Base-by-base conservation (phyloP, 2,888 invertebrate genomes). In the Tiphia femorata region DNA sequence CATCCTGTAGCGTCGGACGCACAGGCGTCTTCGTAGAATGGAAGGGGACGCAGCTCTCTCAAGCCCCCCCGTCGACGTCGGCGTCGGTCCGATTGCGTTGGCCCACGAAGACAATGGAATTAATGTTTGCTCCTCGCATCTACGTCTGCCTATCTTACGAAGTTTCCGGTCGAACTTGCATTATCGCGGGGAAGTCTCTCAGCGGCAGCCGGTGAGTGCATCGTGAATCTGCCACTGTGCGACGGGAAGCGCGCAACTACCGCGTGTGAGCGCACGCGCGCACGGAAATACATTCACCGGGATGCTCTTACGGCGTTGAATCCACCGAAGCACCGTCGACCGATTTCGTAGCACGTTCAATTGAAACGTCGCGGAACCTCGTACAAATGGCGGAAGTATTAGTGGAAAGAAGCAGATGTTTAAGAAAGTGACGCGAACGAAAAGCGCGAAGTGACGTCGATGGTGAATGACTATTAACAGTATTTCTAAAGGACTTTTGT, bases 51-150 rank as follows among this genome's bases (percentile, higher is more conserved):
- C 53, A 40, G 30, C 49, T 41, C 51, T 52, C 47, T 43, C 49
- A 35, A n/a, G 29, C 29, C 12, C 33, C 3, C 33, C 14, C 33
- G 14, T 37, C 37, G 37, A 17, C 37, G 2, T 37, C 1, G 16
- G 4, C 12, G 64, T 51, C 54, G 47, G 30, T 33, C 35, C 38
- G n/a, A n/a, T n/a, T n/a, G n/a, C n/a, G n/a, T n/a, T n/a, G n/a
- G 54, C 35, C 52, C 43, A 19, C 35, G 25, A 57, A 67, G 67
- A 70, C 70, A 70, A 70, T 67, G 70, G 70, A 64, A 70, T 70
- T 67, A 67, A 70, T 62, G 67, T 49, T 62, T 50, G 66, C 29
- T 33, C 52, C 52, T 48, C 40, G 56, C 62, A 55, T 52, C 53
- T 41, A 52, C 49, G 64, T 59, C 43, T 58, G 61, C 60, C 57